These are phyloP conservation scores for Romanogobio albipinnatus DNA, from an alignment of 2,113 vertebrate species.

Conservation along the genomic window DNA sequence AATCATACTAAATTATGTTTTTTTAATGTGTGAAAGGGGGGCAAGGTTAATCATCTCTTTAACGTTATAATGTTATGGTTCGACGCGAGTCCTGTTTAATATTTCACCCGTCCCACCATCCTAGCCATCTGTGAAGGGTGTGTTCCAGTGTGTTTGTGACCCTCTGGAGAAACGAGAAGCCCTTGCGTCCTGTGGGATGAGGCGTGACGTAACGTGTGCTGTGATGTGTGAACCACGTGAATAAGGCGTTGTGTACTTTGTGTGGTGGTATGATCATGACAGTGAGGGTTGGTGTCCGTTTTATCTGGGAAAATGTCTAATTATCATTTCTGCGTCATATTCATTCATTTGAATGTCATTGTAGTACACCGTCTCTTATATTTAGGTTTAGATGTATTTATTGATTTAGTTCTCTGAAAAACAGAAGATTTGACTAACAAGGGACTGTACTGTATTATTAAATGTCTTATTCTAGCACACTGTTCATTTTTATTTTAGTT, in stretches of 20 bases:
- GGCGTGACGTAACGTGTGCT: not conserved
- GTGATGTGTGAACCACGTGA: not conserved
- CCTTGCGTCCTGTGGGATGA: not conserved
- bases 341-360: not conserved
- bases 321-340: not conserved
- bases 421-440: not conserved
- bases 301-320: not conserved
- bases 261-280: not conserved
- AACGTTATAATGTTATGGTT: slow-evolving; percentile 9
- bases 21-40: not conserved
- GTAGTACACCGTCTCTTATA: not conserved
- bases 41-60: slow-evolving; percentile 52
- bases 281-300: slow-evolving; percentile 6
- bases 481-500: no score
- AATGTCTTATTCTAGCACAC: no score
- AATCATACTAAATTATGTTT: no score
- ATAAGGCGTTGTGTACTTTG: not conserved
- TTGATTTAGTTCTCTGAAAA: not conserved
- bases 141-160: slow-evolving; percentile 17
- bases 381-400: not conserved
- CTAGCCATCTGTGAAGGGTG: slow-evolving; percentile 44
- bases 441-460: not conserved
- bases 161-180: not conserved
- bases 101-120: slow-evolving; percentile 41
- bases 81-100: slow-evolving; percentile 37